phyloP scores from a whole-genome alignment of 2,113 vertebrate species.

The Xenopus laevis region DNA sequence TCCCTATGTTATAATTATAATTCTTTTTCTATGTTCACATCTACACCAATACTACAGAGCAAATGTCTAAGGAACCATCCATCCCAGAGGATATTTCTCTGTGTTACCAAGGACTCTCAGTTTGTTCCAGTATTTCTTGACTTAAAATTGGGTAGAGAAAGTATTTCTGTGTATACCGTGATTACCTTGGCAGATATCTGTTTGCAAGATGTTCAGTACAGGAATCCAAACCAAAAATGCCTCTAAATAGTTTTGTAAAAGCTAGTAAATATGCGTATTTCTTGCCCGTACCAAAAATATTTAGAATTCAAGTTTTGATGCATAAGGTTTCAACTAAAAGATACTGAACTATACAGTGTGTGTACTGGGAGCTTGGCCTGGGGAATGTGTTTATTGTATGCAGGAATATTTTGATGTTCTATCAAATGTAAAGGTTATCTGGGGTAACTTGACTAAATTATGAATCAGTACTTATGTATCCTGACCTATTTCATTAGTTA shows the following conservation, averaged over 20 bases:
- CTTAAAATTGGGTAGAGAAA: neutral
- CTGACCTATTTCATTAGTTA: too few species aligned
- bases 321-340: too few species aligned
- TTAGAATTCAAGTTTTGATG: too few species aligned
- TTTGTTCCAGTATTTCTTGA: neutral
- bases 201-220: conserved; percentile 28
- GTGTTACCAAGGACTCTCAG: neutral
- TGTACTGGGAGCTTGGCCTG: too few species aligned
- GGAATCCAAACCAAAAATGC: conserved; percentile 13
- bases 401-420: too few species aligned
- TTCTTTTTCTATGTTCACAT: neutral
- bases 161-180: conserved; percentile 13
- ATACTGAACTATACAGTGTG: too few species aligned
- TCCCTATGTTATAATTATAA: neutral
- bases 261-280: neutral
- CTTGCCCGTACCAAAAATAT: too few species aligned
- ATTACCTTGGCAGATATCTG: conserved; percentile 15
- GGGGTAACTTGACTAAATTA: too few species aligned
- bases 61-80: neutral
- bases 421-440: too few species aligned
- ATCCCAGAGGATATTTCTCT: neutral
- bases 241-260: conserved; percentile 16
- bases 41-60: neutral
- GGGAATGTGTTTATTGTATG: too few species aligned
- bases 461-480: too few species aligned